phyloP scores from a whole-genome alignment of 2,113 vertebrate species.

The Corydoras maculifer region DNA sequence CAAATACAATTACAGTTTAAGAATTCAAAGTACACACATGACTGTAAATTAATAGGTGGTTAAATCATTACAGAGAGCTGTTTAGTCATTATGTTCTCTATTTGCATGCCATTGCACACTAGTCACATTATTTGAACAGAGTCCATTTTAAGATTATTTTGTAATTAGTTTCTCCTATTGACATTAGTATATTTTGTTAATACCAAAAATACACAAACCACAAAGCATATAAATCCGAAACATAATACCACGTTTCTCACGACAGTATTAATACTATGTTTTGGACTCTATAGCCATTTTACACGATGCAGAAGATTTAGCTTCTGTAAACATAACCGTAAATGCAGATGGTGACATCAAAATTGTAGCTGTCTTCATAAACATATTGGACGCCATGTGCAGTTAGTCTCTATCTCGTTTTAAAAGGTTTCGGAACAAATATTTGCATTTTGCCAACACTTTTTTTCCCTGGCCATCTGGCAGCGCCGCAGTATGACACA shows the following conservation, averaged over 20 bases:
- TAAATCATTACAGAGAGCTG: slow-evolving; percentile 46
- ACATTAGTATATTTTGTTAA: no score
- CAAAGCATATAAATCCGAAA: no score
- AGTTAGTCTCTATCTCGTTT: slow-evolving; percentile 27
- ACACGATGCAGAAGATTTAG: no score
- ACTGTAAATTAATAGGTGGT: slow-evolving; percentile 45
- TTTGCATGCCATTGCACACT: slow-evolving; percentile 34
- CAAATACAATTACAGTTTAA: no score
- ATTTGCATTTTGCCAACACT: slow-evolving; percentile 2
- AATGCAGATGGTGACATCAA: slow-evolving; percentile 32
- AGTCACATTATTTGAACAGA: slow-evolving; percentile 2
- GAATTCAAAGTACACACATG: not conserved
- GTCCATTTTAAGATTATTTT: not conserved
- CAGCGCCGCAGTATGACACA: slow-evolving; percentile 43
- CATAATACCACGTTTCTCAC: no score
- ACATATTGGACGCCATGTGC: slow-evolving; percentile 34
- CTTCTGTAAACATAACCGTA: slow-evolving; percentile 14
- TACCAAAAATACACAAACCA: no score
- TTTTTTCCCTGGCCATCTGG: slow-evolving; percentile 10
- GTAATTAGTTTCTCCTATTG: no score
- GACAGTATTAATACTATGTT: no score
- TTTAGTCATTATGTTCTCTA: slow-evolving; percentile 39
- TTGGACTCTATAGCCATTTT: no score
- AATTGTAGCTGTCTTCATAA: slow-evolving; percentile 22
- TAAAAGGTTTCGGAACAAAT: slow-evolving; percentile 25